Base-by-base conservation (phyloP, 2,888 invertebrate species). In the Campopleginae sp. region DNA sequence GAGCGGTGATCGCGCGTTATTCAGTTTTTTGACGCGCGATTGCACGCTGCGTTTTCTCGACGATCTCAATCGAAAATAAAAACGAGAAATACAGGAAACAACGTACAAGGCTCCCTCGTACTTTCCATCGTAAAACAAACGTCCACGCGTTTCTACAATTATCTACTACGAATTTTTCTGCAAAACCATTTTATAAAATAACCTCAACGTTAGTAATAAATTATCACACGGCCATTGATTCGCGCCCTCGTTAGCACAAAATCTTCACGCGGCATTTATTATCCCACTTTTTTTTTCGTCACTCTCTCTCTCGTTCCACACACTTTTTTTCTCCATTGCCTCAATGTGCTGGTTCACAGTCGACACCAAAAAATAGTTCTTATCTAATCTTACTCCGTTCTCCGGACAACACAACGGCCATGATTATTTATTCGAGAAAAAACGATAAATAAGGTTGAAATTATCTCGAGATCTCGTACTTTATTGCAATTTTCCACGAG, bases 191-290 rank as follows among this genome's bases (percentile, higher is more conserved):
- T 27, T 23, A 6, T 27, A 38, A 68, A 38, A 38, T 71, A 51
- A 77, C 48, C 46, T 71, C 38, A 38, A 63, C 75, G 84, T 72
- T 42, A 61, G 68, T 19, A 75, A 86, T 84, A 80, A 82, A 80
- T 86, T 86, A 84, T 75, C 61, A 23, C 66, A 68, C 44, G 46
- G 46, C 63, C 44, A 78, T 68, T 76, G 72, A 46, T 54, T 65
- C 63, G 12, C 44, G 33, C 44, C 51, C 79, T 66, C 63, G 12
- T 48, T 42, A 63, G 46, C 23, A 61, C 54, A 70, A 65, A 63
- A 68, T 66, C 61, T 38, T 54, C 71, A 27, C n/a, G 38, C 44
- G 27, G 23, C 61, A 58, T 42, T 4, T 4, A 33, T 54, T 66
- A 33, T n/a, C 27, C 48, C 65, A 33, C 65, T 76, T 65, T 38